Base-by-base conservation (phyloP, 1,140 invertebrate genomes). In the Papilio polyxenes region DNA sequence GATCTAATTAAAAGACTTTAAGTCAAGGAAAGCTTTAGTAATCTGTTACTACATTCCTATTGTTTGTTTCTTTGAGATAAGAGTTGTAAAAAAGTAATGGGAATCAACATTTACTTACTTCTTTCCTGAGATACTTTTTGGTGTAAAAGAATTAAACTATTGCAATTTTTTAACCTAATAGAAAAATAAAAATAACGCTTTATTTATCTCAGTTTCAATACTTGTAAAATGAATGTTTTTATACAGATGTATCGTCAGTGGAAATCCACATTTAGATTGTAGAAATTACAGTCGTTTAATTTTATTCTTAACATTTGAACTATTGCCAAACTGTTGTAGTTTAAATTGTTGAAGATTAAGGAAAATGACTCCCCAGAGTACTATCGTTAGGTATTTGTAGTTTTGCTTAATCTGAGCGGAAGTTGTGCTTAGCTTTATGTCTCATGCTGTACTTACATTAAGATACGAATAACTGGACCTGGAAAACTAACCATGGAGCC, bases 1-100 rank as follows among this genome's bases (percentile, higher is more conserved):
- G 65, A 72, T 72, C 65, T 72, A 72, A 72, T 72, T 72, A 72
- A 72, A 72, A 72, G 65, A 72, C 65, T 72, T 72, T 3, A 37
- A 72, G 65, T 72, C 31, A 31, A 37, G 31, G 31, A 37, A 17
- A 72, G 23, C 31, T 72, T 72, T 13, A 23, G 20, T 40, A 31
- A 72, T 72, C 65, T 72, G 37, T 72, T 37, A 72, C 31, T 62
- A 6, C 59, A 23, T 15, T 37, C 13, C 65, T 72, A 69, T 37
- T 69, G 65, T 72, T 72, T 15, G 65, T 72, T 72, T 10, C 62
- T 8, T 72, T 72, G 11, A 72, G 65, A 72, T 72, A 72, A 72
- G 13, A 37, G 4, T 31, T 31, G 23, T 65, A 31, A 65, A 37
- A n/a, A 62, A 0, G 20, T 62, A 65, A 65, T 3, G 23, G 20